Conservation (phyloP, 2,113 vertebrate species). For the Xenus cinereus region DNA sequence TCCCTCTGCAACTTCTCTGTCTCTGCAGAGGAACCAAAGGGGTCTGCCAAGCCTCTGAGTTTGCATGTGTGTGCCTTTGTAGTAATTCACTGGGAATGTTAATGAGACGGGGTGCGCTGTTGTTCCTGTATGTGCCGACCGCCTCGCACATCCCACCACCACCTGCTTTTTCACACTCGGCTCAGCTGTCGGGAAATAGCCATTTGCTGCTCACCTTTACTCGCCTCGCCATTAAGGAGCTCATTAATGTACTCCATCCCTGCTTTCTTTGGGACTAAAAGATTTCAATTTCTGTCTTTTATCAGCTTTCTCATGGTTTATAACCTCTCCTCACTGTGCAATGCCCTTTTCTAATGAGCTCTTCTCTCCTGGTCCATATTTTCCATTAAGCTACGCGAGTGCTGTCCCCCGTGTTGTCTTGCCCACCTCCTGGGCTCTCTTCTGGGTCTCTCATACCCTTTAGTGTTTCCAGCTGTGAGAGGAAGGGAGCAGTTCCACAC, state of each 20-base stretch:
- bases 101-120: background rate
- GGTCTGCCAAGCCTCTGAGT: background rate
- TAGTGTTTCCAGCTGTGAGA: background rate
- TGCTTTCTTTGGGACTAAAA: conserved; percentile 1
- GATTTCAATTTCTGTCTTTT: conserved; percentile 48
- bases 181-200: conserved; percentile 12
- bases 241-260: conserved; percentile 28
- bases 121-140: background rate
- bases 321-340: background rate
- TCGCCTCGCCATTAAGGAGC: conserved; percentile 14
- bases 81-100: background rate
- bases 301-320: conserved; percentile 13
- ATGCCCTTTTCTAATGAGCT: conserved; percentile 50
- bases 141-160: background rate
- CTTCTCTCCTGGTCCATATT: background rate
- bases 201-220: conserved; percentile 60
- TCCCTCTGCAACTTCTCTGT: background rate
- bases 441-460: background rate
- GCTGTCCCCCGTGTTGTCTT: background rate
- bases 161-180: conserved; percentile 1
- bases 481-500: background rate
- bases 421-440: background rate
- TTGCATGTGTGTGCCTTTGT: background rate
- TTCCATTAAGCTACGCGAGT: background rate
- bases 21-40: background rate